A percentile compares a stretch with the other conserved stretches of the same genome.
Conservation (phyloP, 2,888 invertebrate species). For the Antheraea yamamai region DNA sequence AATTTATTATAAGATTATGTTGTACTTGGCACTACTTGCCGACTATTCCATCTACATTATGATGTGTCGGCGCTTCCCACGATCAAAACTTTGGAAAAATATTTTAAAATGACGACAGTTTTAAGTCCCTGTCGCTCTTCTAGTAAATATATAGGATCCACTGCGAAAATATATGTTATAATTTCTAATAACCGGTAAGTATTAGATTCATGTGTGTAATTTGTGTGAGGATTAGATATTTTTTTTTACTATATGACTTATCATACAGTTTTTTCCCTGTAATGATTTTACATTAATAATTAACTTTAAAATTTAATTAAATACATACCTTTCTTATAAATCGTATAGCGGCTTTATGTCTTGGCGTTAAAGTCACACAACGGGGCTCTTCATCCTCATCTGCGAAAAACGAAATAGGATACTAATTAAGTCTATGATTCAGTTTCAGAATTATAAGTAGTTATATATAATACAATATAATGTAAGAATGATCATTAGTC, state of each 20-base stretch:
- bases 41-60: neutral
- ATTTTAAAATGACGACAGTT: neutral
- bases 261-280: neutral
- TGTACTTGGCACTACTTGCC: too few relatives aligned
- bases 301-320: neutral
- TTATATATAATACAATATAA: neutral
- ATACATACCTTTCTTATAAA: slow-evolving; percentile 92
- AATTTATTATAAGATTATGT: too few relatives aligned
- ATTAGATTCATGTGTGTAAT: neutral
- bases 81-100: neutral
- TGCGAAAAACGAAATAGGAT: slow-evolving; percentile 59
- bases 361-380: slow-evolving; percentile 91
- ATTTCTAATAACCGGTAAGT: neutral
- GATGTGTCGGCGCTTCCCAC: neutral
- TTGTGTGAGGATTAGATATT: neutral
- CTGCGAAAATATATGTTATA: neutral
- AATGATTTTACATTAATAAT: neutral
- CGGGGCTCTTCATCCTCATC: slow-evolving; percentile 92
- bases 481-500: neutral
- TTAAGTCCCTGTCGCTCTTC: neutral
- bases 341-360: slow-evolving; percentile 94
- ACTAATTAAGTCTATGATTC: neutral
- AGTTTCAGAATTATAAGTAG: neutral
- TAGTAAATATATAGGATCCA: neutral
- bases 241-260: neutral